phyloP scores from a whole-genome alignment of 2,797 vertebrate species.

The Meriones psammophilus region DNA sequence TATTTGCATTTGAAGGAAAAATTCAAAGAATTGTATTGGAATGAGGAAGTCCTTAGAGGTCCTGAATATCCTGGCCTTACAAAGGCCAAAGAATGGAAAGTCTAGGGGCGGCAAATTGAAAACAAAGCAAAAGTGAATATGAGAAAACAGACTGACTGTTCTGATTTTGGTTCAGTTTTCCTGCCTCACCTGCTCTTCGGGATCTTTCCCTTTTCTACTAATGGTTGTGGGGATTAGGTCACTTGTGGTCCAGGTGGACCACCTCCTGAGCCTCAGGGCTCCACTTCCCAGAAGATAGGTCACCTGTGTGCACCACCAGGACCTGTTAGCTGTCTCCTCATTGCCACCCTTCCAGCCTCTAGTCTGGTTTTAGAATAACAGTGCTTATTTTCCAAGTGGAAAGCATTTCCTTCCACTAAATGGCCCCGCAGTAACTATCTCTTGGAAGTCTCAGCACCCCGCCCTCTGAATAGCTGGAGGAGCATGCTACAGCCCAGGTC shows the following conservation, averaged over 20 bases:
- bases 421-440: neutral
- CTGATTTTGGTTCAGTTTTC: neutral
- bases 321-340: neutral
- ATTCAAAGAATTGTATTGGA: constrained; percentile 36
- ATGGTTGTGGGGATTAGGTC: neutral
- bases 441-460: too few relatives aligned
- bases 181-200: neutral
- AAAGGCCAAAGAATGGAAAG: constrained; percentile 2
- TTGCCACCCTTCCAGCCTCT: neutral
- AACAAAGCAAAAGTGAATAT: neutral
- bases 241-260: neutral
- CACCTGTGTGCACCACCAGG: neutral
- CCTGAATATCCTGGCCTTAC: neutral
- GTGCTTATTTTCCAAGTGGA: neutral
- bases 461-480: neutral
- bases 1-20: constrained; percentile 79
- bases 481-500: neutral
- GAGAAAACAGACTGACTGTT: neutral
- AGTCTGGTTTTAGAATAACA: constrained; percentile 5
- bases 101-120: neutral
- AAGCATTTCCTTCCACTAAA: constrained; percentile 3
- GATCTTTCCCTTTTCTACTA: neutral
- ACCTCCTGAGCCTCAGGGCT: neutral
- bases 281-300: neutral
- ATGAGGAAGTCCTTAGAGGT: constrained; percentile 63